Evolutionary conservation across 2,888 invertebrate species (phyloP).

Genomic region (Hypsopygia costalis): DNA sequence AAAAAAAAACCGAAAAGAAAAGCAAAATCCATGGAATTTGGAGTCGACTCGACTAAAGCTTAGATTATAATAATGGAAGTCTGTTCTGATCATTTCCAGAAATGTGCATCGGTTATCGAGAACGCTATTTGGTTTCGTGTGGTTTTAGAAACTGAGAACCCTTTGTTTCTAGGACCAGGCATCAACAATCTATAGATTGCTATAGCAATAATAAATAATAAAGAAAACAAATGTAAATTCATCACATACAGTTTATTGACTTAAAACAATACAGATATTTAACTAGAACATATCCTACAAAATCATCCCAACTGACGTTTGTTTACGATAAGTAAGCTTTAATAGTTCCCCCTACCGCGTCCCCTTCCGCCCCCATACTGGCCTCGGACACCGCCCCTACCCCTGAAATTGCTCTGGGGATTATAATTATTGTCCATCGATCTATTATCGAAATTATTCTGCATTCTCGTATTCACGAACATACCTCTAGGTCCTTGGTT

Average conservation of each 20-base stretch:
- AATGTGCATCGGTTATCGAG: too few species aligned
- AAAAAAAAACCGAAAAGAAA: too few species aligned
- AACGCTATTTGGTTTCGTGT: too few species aligned
- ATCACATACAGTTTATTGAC: neutral
- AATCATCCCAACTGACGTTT: neutral
- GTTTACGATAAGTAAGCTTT: constrained; percentile 4
- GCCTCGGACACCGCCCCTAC: constrained; percentile 38
- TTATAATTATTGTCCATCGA: constrained; percentile 22
- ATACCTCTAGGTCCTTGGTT: constrained; percentile 39
- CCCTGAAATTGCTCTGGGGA: constrained; percentile 35
- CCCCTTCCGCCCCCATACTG: constrained; percentile 37
- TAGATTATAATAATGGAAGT: too few species aligned
- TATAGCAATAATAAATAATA: too few species aligned
- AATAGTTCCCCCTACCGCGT: constrained; percentile 42
- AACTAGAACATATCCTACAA: neutral
- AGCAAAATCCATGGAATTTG: too few species aligned
- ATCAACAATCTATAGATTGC: too few species aligned
- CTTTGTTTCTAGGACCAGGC: neutral
- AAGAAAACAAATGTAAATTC: neutral
- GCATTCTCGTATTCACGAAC: constrained; percentile 37
- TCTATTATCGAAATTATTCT: constrained; percentile 24
- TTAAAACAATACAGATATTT: constrained; percentile 3
- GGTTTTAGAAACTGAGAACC: too few species aligned
- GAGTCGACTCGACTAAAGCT: too few species aligned
- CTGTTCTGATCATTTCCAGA: too few species aligned